These are phyloP conservation scores for Serinus canaria DNA, from an alignment of 2,113 vertebrate species.

Conservation along the genomic window DNA sequence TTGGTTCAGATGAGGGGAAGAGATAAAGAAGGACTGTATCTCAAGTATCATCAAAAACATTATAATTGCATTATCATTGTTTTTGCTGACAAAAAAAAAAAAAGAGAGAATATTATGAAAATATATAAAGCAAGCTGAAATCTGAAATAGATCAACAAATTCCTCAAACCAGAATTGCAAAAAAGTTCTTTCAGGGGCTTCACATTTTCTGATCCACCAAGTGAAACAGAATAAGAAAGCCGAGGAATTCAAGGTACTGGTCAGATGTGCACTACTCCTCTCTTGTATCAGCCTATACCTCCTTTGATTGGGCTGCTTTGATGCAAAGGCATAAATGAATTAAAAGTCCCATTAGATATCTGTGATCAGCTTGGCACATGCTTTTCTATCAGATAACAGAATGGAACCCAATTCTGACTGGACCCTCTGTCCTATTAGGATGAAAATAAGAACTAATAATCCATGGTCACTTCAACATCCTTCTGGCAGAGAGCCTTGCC, in stretches of 20 bases:
- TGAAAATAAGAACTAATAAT: neutral
- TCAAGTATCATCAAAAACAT: neutral
- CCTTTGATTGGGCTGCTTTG: neutral
- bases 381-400: neutral
- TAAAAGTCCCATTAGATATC: neutral
- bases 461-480: neutral
- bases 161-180: neutral
- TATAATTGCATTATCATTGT: neutral
- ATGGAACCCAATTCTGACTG: neutral
- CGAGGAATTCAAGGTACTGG: neutral
- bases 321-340: neutral
- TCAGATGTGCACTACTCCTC: neutral
- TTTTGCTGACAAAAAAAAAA: neutral
- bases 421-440: neutral
- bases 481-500: neutral
- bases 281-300: neutral
- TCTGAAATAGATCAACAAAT: neutral
- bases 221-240: neutral
- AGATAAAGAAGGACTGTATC: neutral
- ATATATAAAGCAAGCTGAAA: neutral
- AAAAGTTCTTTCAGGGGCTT: neutral
- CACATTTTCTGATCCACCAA: neutral
- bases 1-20: neutral
- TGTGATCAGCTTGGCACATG: neutral
- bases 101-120: neutral